Conservation (phyloP, 2,888 invertebrate genomes). For the Augiades crinisus region DNA sequence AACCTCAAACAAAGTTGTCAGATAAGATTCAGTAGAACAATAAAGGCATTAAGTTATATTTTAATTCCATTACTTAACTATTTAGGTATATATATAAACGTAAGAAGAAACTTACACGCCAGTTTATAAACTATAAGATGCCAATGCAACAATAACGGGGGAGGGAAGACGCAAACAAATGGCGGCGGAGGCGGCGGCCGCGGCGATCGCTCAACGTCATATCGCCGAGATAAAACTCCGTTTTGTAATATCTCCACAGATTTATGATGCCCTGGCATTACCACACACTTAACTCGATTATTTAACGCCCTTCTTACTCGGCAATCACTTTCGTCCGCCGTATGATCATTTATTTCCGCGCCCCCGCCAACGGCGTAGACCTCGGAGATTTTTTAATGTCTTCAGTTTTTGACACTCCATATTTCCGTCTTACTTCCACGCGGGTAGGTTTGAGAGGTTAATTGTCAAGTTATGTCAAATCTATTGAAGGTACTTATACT, state of each 20-base stretch:
- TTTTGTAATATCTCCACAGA: slow-evolving; percentile 57
- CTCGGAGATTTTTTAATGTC: slow-evolving; percentile 14
- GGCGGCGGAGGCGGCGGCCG: slow-evolving; percentile 12
- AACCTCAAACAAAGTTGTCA: no score
- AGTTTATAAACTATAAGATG: background rate
- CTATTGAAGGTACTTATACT: no score
- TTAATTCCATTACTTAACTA: no score
- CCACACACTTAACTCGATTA: slow-evolving; percentile 51
- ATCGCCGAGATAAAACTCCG: slow-evolving; percentile 55
- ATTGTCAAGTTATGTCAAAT: background rate
- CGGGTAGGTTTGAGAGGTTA: background rate
- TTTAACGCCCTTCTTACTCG: slow-evolving; percentile 40
- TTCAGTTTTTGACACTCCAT: slow-evolving; percentile 7
- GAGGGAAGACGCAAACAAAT: slow-evolving; percentile 17
- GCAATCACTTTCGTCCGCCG: slow-evolving; percentile 31
- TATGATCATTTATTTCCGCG: slow-evolving; percentile 31
- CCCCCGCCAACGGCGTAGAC: background rate
- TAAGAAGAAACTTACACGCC: no score
- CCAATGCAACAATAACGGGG: slow-evolving; percentile 17
- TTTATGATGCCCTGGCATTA: slow-evolving; percentile 50
- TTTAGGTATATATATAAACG: no score
- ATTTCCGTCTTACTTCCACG: background rate
- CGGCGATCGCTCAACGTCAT: slow-evolving; percentile 62
- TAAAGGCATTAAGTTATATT: no score
- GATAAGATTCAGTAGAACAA: no score